Conservation (phyloP, 2,113 vertebrate species). For the Stegostoma tigrinum region DNA sequence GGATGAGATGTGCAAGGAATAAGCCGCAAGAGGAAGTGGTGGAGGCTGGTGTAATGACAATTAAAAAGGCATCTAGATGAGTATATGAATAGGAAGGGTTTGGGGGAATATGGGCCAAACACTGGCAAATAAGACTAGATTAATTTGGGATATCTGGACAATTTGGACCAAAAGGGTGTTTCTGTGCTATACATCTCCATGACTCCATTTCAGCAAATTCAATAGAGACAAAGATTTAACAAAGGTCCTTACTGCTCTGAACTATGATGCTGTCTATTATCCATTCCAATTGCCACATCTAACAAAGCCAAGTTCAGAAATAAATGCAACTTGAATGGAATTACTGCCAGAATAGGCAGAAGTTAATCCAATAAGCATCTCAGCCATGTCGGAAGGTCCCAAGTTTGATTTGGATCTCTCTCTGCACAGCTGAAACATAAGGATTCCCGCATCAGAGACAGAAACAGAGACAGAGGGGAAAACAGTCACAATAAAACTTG, state of each 20-base stretch:
- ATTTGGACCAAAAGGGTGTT: too few relatives aligned
- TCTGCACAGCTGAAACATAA: background rate
- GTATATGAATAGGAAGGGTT: too few relatives aligned
- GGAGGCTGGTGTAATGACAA: too few relatives aligned
- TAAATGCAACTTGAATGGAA: too few relatives aligned
- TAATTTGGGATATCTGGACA: too few relatives aligned
- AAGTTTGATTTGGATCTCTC: background rate
- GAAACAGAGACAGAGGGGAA: background rate
- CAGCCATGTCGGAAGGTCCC: background rate
- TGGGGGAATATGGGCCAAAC: too few relatives aligned
- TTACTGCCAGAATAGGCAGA: background rate
- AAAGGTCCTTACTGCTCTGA: background rate
- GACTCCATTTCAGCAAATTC: background rate
- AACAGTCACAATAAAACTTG: background rate
- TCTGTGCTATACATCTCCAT: too few relatives aligned
- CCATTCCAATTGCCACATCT: background rate
- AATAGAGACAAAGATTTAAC: background rate
- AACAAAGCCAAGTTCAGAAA: background rate
- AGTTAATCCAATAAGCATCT: background rate
- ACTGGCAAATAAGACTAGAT: too few relatives aligned
- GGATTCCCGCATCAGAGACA: background rate
- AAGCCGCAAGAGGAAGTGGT: too few relatives aligned
- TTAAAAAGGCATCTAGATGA: too few relatives aligned
- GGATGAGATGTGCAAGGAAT: too few relatives aligned
- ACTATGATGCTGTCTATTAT: background rate